A percentile compares a stretch with the other conserved stretches of the same genome.
These are phyloP conservation scores for Blennius ocellaris DNA, from an alignment of 2,113 vertebrate genomes.

Conservation along the genomic window DNA sequence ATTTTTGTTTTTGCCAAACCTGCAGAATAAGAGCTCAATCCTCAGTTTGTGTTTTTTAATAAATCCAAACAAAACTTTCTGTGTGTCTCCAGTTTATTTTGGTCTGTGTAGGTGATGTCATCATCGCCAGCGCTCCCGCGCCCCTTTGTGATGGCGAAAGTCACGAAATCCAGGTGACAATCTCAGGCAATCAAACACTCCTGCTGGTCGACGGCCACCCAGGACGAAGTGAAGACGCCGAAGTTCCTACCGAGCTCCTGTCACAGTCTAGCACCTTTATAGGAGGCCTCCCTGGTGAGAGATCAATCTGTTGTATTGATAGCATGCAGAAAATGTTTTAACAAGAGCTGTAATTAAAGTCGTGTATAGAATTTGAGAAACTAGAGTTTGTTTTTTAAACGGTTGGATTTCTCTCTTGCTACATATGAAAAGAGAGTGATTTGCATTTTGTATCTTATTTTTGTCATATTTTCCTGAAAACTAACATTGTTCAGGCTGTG, in stretches of 20 bases:
- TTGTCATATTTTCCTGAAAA: too few relatives aligned
- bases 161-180: slow-evolving; percentile 84
- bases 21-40: too few relatives aligned
- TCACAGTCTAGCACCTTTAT: slow-evolving; percentile 87
- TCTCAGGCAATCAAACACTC: slow-evolving; percentile 81
- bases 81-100: slow-evolving; percentile 85
- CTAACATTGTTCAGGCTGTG: too few relatives aligned
- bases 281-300: slow-evolving; percentile 93
- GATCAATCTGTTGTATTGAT: background rate
- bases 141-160: slow-evolving; percentile 88
- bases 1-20: too few relatives aligned
- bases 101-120: slow-evolving; percentile 82
- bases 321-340: background rate
- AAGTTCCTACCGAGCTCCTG: slow-evolving; percentile 68
- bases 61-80: slow-evolving; percentile 16
- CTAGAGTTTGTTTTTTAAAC: too few relatives aligned
- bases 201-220: slow-evolving; percentile 85
- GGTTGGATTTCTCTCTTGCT: too few relatives aligned
- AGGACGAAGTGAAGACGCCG: slow-evolving; percentile 79
- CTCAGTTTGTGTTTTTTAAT: background rate
- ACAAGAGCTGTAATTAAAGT: too few relatives aligned
- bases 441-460: too few relatives aligned
- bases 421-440: too few relatives aligned
- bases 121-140: slow-evolving; percentile 86
- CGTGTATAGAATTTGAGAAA: too few relatives aligned